phyloP scores from a whole-genome alignment of 2,888 invertebrate species.

The Eudasyphora cyanicolor region DNA sequence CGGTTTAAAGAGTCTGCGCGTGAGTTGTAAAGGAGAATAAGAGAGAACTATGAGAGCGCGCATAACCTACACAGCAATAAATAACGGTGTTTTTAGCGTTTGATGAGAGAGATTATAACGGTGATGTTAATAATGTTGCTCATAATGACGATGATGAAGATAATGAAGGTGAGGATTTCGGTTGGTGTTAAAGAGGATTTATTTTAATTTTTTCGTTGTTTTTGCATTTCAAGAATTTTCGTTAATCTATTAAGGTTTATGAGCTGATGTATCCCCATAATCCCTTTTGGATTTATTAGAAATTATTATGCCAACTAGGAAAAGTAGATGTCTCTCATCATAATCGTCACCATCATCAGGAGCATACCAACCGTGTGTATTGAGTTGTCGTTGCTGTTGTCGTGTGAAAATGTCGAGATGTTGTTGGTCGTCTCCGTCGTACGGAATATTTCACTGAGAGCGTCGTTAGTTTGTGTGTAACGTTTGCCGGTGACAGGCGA shows the following conservation, averaged over 20 bases:
- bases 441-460: constrained; percentile 56
- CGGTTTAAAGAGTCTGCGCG: constrained; percentile 53
- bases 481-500: constrained; percentile 68
- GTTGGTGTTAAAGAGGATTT: neutral
- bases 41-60: neutral
- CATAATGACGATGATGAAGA: neutral
- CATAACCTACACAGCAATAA: constrained; percentile 28
- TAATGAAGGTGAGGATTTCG: neutral
- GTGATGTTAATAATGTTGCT: neutral
- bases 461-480: constrained; percentile 67
- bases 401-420: constrained; percentile 50
- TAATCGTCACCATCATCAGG: neutral
- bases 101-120: constrained; percentile 14
- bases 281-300: too few relatives aligned
- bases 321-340: too few relatives aligned
- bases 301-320: too few relatives aligned
- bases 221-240: neutral
- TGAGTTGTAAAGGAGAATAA: neutral
- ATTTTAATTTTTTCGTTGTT: neutral
- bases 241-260: too few relatives aligned
- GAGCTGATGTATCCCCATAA: too few relatives aligned
- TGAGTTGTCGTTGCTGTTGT: constrained; percentile 35
- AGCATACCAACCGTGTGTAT: neutral
- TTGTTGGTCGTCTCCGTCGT: too few relatives aligned
- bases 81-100: constrained; percentile 1